phyloP scores from a whole-genome alignment of 2,797 vertebrate genomes.

The Megaceryle alcyon region DNA sequence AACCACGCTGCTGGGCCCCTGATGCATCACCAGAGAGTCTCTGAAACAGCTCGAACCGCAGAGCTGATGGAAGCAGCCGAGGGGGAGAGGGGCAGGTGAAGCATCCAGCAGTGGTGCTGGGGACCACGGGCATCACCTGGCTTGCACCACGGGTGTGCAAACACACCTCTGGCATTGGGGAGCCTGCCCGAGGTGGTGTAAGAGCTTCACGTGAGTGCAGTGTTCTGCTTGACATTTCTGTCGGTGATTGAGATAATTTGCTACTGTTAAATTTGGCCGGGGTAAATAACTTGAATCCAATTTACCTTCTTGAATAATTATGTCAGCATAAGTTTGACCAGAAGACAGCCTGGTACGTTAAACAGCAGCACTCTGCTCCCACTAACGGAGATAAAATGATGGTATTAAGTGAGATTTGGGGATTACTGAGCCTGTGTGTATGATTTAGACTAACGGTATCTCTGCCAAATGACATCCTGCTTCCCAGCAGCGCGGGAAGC shows the following conservation, averaged over 20 bases:
- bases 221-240: not conserved
- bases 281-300: not conserved
- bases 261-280: not conserved
- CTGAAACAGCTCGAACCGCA: not conserved
- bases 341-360: not conserved
- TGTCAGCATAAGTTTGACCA: accelerated
- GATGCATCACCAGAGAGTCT: not conserved
- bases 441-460: not conserved
- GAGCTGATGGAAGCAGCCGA: not conserved
- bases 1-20: not conserved
- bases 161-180: not conserved
- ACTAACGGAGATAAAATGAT: not conserved
- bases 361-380: not conserved
- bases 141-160: too few relatives aligned
- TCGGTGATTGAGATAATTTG: not conserved
- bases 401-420: not conserved
- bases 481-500: not conserved
- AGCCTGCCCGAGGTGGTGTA: accelerated
- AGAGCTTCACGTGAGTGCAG: accelerated
- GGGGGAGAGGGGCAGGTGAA: not conserved
- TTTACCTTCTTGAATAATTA: not conserved
- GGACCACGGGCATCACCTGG: accelerated
- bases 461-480: not conserved
- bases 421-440: accelerated
- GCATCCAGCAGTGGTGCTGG: not conserved